Conservation (phyloP, 2,888 invertebrate genomes). For the Nemoura dubitans region DNA sequence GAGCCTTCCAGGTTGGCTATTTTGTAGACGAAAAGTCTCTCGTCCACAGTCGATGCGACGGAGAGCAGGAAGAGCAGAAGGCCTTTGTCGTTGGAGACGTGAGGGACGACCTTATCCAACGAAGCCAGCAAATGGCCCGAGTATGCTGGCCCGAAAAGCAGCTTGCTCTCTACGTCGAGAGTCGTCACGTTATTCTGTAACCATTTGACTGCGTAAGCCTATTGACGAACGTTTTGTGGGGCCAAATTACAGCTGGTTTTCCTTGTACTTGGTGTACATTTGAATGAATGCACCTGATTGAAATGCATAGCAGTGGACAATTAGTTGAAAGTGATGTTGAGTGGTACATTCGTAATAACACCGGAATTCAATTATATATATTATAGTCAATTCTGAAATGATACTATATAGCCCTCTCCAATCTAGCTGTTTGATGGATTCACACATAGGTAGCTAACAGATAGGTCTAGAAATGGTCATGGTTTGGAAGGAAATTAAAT, state of each 20-base stretch:
- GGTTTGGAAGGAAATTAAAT: not conserved
- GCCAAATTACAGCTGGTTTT: not conserved
- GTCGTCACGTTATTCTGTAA: slow-evolving; percentile 54
- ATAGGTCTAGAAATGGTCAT: too few species aligned
- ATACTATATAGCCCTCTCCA: too few species aligned
- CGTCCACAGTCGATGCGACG: slow-evolving; percentile 52
- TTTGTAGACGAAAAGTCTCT: slow-evolving; percentile 54
- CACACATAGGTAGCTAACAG: too few species aligned
- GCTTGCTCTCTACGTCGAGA: slow-evolving; percentile 52
- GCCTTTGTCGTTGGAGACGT: slow-evolving; percentile 52
- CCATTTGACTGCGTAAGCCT: not conserved
- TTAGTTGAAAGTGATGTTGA: too few species aligned
- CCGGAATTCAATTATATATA: too few species aligned
- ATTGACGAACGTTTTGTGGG: not conserved
- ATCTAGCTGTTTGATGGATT: too few species aligned
- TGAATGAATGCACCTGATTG: too few species aligned
- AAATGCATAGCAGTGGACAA: too few species aligned
- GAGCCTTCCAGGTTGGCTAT: slow-evolving; percentile 45
- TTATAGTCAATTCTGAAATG: too few species aligned
- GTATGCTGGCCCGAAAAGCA: slow-evolving; percentile 54
- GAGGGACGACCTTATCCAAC: slow-evolving; percentile 42
- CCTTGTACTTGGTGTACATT: too few species aligned
- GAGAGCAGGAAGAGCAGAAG: slow-evolving; percentile 52
- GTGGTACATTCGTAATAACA: too few species aligned
- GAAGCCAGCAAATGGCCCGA: slow-evolving; percentile 51